Evolutionary conservation across 2,797 vertebrate genomes (phyloP).

Genomic region (Enteromius fasciolatus): DNA sequence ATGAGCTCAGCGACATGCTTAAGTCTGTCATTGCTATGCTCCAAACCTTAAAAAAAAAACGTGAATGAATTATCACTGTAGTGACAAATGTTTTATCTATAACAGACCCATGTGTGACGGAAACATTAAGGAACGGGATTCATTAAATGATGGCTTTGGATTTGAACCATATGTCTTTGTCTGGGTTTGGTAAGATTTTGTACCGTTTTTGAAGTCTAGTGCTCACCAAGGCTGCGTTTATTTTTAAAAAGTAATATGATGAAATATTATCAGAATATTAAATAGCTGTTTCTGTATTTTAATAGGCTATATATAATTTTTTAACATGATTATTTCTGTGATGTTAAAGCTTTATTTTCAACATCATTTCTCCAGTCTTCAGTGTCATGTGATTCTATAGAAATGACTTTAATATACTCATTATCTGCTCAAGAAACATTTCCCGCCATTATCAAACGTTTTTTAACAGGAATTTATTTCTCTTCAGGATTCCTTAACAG

Average conservation of each 20-base stretch:
- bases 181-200: neutral
- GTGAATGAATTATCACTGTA: neutral
- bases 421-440: neutral
- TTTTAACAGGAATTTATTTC: too few species aligned
- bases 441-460: neutral
- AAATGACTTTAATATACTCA: neutral
- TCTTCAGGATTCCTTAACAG: neutral
- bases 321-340: too few species aligned
- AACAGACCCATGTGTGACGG: neutral
- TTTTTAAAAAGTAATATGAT: neutral
- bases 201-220: neutral
- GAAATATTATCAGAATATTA: neutral
- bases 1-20: neutral
- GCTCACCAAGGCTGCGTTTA: neutral
- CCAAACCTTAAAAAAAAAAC: neutral
- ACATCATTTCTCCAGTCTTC: neutral
- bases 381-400: neutral
- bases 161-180: neutral
- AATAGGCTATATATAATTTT: too few species aligned
- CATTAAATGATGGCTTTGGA: neutral
- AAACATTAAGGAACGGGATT: neutral
- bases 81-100: neutral
- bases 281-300: neutral
- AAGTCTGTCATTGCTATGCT: neutral
- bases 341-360: neutral